Evolutionary conservation across 2,888 invertebrate genomes (phyloP).

Genomic region (Nemurella pictetii): DNA sequence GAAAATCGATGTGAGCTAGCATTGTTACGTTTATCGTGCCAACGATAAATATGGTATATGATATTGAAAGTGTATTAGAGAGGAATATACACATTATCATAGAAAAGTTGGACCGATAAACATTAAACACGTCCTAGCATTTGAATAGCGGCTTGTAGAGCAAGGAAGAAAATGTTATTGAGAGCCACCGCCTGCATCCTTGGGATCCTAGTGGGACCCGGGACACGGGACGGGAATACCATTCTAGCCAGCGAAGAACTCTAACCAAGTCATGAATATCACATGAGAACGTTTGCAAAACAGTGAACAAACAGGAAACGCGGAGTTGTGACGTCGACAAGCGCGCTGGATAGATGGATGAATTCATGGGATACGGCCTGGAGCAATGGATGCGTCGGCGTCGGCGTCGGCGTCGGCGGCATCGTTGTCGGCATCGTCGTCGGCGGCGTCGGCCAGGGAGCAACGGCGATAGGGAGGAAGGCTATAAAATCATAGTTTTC

Average conservation of each 20-base stretch:
- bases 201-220: background rate
- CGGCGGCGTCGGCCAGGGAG: background rate
- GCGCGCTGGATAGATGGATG: conserved; percentile 23
- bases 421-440: background rate
- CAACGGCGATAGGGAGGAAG: background rate
- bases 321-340: conserved; percentile 24
- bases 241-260: background rate
- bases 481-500: conserved; percentile 15
- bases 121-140: background rate
- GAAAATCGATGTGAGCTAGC: background rate
- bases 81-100: background rate
- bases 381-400: background rate
- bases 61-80: background rate
- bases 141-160: background rate
- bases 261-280: conserved; percentile 30
- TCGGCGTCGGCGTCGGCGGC: background rate
- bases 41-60: background rate
- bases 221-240: background rate
- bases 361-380: background rate
- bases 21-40: background rate
- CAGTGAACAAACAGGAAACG: conserved; percentile 28
- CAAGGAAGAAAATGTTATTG: background rate
- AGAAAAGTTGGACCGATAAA: background rate
- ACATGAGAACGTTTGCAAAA: conserved; percentile 29
- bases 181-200: background rate